Evolutionary conservation across 2,113 vertebrate species (phyloP).

Genomic region (Nyctibius bracteatus): DNA sequence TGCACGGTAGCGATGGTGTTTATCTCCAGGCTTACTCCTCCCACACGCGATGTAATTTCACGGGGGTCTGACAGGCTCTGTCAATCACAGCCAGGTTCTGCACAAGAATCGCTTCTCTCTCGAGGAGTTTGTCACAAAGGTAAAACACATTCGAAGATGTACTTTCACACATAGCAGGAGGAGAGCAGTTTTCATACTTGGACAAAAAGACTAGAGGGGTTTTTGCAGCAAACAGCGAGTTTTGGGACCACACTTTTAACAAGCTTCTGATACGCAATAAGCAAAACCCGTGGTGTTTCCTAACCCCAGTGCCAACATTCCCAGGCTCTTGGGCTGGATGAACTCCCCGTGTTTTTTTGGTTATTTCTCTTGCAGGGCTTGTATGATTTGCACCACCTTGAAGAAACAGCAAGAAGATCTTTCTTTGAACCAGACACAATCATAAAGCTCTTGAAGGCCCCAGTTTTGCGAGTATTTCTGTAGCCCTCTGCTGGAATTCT

Average conservation of each 20-base stretch:
- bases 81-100: neutral
- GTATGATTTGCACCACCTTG: neutral
- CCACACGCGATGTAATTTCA: neutral
- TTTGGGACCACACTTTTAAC: neutral
- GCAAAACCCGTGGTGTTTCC: fast-evolving
- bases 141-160: neutral
- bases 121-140: neutral
- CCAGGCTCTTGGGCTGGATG: neutral
- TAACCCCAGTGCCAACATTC: neutral
- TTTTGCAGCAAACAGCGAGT: neutral
- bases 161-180: neutral
- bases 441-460: neutral
- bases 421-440: neutral
- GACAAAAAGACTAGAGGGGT: neutral
- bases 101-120: neutral
- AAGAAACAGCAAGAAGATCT: neutral
- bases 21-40: neutral
- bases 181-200: neutral
- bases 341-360: neutral
- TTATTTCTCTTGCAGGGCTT: neutral
- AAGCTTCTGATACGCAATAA: neutral
- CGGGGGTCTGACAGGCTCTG: neutral
- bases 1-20: neutral
- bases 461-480: neutral
- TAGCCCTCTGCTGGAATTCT: neutral